Evolutionary conservation across 2,797 vertebrate genomes (phyloP).

Genomic region (Rhinatrema bivittatum): DNA sequence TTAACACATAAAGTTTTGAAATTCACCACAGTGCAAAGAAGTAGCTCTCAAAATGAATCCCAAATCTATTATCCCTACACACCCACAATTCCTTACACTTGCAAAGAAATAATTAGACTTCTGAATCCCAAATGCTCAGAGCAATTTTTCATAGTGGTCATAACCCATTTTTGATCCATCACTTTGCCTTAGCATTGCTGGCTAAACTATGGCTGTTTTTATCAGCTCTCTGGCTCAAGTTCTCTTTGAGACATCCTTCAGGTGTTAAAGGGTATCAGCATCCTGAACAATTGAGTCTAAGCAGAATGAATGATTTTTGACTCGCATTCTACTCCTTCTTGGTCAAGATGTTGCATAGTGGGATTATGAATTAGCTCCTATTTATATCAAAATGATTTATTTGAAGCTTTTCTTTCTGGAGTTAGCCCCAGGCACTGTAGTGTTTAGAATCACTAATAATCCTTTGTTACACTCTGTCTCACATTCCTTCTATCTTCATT

Average conservation of each 20-base stretch:
- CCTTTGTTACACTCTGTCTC: conserved; percentile 1
- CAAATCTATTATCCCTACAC: no score
- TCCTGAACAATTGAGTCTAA: no score
- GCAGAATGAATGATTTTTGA: no score
- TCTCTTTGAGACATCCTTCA: no score
- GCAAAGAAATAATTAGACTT: neutral
- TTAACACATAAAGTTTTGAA: no score
- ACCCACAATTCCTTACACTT: no score
- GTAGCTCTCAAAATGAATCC: no score
- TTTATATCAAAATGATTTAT: neutral
- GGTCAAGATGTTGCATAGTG: neutral
- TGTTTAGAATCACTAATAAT: neutral
- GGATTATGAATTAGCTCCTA: neutral
- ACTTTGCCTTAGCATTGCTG: neutral
- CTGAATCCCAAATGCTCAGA: neutral
- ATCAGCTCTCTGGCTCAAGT: no score
- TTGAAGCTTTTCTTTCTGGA: neutral
- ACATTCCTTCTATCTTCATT: neutral
- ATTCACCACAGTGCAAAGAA: no score
- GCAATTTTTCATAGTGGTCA: neutral
- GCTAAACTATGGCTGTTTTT: neutral
- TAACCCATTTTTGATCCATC: neutral
- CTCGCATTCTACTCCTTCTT: neutral
- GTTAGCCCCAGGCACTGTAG: neutral
- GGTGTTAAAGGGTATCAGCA: no score